Percentiles rank a stretch among this genome's conserved stretches.
Evolutionary conservation across 1,140 invertebrate genomes (phyloP).

Genomic region (Heliconius nattereri): DNA sequence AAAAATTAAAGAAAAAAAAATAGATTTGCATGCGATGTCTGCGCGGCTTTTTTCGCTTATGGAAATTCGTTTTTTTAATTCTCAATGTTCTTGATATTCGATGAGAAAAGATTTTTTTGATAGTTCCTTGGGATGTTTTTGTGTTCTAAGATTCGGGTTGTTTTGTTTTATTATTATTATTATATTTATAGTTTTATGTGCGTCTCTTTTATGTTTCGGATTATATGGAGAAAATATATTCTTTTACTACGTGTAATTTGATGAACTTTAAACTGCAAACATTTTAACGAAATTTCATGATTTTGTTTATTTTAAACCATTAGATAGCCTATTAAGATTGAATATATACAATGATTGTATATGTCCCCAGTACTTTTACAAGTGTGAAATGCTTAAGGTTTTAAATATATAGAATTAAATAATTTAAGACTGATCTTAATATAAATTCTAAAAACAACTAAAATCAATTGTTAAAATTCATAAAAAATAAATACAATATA

Average conservation of each 20-base stretch:
- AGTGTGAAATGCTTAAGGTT: no score
- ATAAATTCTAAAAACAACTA: background rate
- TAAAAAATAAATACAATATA: background rate
- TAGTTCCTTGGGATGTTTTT: conserved; percentile 25
- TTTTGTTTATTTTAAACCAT: no score
- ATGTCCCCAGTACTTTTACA: no score
- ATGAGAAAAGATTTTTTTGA: conserved; percentile 48
- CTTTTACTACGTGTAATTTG: no score
- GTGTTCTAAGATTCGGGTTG: conserved; percentile 7
- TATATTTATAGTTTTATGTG: background rate
- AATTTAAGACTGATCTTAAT: no score
- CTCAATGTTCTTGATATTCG: conserved; percentile 27
- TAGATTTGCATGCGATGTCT: conserved; percentile 50
- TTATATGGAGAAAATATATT: no score
- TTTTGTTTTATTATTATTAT: conserved; percentile 10
- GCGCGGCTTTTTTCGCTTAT: conserved; percentile 48
- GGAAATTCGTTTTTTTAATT: conserved; percentile 47
- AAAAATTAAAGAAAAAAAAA: conserved; percentile 42
- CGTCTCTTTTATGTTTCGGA: no score
- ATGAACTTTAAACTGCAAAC: no score
- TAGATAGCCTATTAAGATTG: no score
- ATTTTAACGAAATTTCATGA: no score
- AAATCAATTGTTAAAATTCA: background rate
- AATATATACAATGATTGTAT: no score
- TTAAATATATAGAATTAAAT: no score